These are phyloP conservation scores for Actinernus sp. DNA, from an alignment of 92 coral and sea anemone species.

Conservation along the genomic window DNA sequence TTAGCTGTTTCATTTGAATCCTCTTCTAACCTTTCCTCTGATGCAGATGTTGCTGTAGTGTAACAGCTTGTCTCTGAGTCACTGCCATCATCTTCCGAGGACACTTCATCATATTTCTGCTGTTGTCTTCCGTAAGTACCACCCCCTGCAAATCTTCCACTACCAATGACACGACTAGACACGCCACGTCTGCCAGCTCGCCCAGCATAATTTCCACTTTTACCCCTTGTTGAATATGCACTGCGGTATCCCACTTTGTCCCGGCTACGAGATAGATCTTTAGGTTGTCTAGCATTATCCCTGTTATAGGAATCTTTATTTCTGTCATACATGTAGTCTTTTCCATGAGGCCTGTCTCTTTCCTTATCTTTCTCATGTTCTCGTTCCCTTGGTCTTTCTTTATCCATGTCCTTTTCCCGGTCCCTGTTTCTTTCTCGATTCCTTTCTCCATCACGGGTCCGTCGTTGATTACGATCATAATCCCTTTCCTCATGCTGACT, in stretches of 20 bases:
- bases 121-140: constrained; percentile 54
- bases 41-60: constrained; percentile 93
- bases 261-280: neutral
- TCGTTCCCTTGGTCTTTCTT: neutral
- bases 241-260: constrained; percentile 43
- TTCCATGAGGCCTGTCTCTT: neutral
- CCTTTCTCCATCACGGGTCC: constrained; percentile 23
- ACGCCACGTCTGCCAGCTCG: constrained; percentile 78
- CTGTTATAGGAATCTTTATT: constrained; percentile 15
- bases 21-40: constrained; percentile 78
- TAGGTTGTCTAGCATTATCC: neutral
- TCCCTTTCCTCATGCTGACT: neutral
- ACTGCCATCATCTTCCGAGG: constrained; percentile 80
- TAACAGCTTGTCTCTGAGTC: constrained; percentile 82
- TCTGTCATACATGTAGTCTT: neutral
- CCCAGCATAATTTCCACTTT: constrained; percentile 52
- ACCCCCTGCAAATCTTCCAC: constrained; percentile 74
- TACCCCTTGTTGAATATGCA: constrained; percentile 65
- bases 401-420: constrained; percentile 1
- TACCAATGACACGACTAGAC: constrained; percentile 73
- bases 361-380: constrained; percentile 1
- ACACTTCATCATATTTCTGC: constrained; percentile 59
- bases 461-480: constrained; percentile 20
- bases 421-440: constrained; percentile 15
- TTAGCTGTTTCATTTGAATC: constrained; percentile 17